These are phyloP conservation scores for Chionis minor DNA, from an alignment of 2,113 vertebrate species.

Conservation along the genomic window DNA sequence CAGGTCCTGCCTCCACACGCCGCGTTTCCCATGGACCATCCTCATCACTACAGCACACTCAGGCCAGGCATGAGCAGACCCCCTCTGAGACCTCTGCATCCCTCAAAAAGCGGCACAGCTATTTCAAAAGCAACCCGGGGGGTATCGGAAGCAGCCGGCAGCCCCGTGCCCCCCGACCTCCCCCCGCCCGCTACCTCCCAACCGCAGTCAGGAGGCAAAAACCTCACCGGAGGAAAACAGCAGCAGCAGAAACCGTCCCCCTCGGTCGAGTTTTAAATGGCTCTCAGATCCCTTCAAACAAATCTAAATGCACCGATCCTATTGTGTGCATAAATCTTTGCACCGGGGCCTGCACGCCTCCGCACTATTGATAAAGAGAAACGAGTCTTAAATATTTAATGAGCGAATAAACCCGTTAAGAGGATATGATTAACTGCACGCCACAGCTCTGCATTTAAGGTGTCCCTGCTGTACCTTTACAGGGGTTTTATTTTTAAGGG, in stretches of 20 bases:
- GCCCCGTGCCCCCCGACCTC: not conserved
- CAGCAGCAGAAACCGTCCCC: not conserved
- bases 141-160: not conserved
- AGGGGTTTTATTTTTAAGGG: constrained; percentile 51
- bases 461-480: constrained; percentile 50
- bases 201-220: not conserved
- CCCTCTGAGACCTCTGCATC: not conserved
- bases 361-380: constrained; percentile 73
- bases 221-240: not conserved
- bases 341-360: constrained; percentile 63
- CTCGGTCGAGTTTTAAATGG: constrained; percentile 13
- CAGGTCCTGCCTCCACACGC: not conserved
- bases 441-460: constrained; percentile 48
- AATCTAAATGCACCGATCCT: constrained; percentile 56
- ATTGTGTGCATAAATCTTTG: constrained; percentile 66
- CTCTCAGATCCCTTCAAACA: constrained; percentile 37
- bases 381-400: constrained; percentile 74
- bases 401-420: constrained; percentile 76
- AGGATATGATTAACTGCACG: constrained; percentile 71
- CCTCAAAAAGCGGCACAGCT: not conserved
- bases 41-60: not conserved
- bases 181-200: not conserved
- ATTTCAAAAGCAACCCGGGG: not conserved
- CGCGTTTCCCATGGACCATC: rapidly evolving
- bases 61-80: rapidly evolving